phyloP scores from a whole-genome alignment of 2,797 vertebrate species.

The Chelonia mydas region DNA sequence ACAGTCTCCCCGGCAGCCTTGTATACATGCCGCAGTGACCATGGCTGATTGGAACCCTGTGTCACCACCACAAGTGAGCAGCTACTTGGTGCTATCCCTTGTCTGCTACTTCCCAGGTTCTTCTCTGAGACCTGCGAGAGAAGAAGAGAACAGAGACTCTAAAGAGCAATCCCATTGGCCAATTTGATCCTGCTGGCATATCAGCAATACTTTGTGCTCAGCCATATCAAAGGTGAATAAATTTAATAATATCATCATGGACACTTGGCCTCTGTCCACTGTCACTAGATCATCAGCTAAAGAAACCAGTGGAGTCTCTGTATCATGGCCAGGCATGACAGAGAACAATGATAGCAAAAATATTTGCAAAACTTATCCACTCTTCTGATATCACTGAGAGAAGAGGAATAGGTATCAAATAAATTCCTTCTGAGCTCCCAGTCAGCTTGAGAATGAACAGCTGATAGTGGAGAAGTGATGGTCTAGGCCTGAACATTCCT shows the following conservation, averaged over 20 bases:
- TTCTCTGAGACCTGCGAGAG: neutral
- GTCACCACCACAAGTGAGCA: neutral
- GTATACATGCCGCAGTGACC: neutral
- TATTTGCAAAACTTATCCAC: neutral
- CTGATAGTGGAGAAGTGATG: neutral
- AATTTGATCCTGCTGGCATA: neutral
- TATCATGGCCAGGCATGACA: neutral
- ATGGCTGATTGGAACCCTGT: neutral
- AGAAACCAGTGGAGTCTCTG: neutral
- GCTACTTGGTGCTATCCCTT: neutral
- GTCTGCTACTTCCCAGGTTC: neutral
- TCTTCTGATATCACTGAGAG: neutral
- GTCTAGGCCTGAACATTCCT: neutral
- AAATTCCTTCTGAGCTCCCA: neutral
- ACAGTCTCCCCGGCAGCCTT: neutral
- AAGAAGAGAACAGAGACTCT: neutral
- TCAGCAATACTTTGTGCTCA: neutral
- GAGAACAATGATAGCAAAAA: neutral
- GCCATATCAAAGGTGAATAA: neutral
- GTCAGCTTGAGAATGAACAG: neutral
- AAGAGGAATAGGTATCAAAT: neutral
- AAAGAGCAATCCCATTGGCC: neutral
- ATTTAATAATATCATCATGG: neutral
- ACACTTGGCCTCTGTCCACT: neutral
- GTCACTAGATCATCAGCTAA: neutral